Base-by-base conservation (phyloP, 1,140 invertebrate species). In the Teleopsis dalmanni region DNA sequence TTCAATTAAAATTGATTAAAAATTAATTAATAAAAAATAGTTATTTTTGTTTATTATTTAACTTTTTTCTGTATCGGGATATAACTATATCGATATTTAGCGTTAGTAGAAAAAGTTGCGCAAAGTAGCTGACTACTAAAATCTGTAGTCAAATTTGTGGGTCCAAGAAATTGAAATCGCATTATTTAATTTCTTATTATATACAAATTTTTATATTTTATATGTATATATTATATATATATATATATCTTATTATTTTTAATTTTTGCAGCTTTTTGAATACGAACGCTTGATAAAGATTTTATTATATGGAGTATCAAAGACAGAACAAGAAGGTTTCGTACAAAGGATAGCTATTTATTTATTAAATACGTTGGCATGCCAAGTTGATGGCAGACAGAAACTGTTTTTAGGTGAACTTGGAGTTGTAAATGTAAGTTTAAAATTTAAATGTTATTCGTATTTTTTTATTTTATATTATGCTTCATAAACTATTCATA, bases 261-360 rank as follows among this genome's bases (percentile, higher is more conserved):
- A 35, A 18, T 36, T 58, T 59, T 74, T 72, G 38, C 64, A 93
- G 88, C 72, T 95, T 57, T 95, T 93, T 72, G 88, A 91, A 62
- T 97, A 96, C 61, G 82, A 91, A 58, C 77, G 90, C 9, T 75
- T 96, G 7, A 91, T 95, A 0, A 81, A 81, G 52, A 82, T 96
- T 43, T 74, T 97, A 13, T 72, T 97, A 36, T 80, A 85, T 62
- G 88, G 93, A 26, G 85, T 93, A 2, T 78, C 82, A 25, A 79
- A 85, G 54, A 83, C 85, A 37, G 81, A 84, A 57, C 85, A 88
- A 45, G 91, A 95, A 70, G 82, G 88, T 33, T 94, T 96, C 71
- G 90, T 96, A 5, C 92, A 94, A 68, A 81, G 93, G 49, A 92
- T 96, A 56, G 91, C 89, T 13, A 93, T 97, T 53, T 96, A 93